Conservation (phyloP, 1,140 invertebrate genomes). For the Drosophila burlai region DNA sequence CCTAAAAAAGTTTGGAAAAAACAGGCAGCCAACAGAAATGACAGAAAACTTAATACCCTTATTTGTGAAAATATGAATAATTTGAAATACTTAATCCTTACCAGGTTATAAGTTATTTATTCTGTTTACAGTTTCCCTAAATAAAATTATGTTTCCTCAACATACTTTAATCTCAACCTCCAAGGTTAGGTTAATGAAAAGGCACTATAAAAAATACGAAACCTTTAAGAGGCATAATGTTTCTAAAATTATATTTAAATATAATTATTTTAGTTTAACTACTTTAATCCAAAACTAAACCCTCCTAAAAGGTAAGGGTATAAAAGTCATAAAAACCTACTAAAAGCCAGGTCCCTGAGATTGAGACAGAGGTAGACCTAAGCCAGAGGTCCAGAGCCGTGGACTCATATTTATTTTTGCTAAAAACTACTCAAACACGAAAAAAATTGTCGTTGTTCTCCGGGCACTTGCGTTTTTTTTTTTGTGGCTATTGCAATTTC, state of each 20-base stretch:
- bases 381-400: constrained; percentile 33
- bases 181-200: no score
- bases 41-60: constrained; percentile 8
- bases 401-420: constrained; percentile 74
- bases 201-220: neutral
- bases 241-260: no score
- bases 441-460: constrained; percentile 69
- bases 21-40: neutral
- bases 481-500: constrained; percentile 41
- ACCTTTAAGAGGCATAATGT: no score
- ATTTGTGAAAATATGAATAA: neutral
- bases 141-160: no score
- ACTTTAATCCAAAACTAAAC: neutral
- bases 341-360: constrained; percentile 5
- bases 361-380: neutral
- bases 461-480: constrained; percentile 25
- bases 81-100: neutral
- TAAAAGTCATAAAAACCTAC: constrained; percentile 23
- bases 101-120: no score
- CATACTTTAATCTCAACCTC: no score
- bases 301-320: neutral
- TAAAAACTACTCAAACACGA: constrained; percentile 38
- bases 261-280: no score
- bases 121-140: no score
- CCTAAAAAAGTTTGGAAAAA: constrained; percentile 49